These are phyloP conservation scores for Mesocentrotus franciscanus DNA, from an alignment of 53 echinoderm and acorn worm genomes.

Conservation along the genomic window DNA sequence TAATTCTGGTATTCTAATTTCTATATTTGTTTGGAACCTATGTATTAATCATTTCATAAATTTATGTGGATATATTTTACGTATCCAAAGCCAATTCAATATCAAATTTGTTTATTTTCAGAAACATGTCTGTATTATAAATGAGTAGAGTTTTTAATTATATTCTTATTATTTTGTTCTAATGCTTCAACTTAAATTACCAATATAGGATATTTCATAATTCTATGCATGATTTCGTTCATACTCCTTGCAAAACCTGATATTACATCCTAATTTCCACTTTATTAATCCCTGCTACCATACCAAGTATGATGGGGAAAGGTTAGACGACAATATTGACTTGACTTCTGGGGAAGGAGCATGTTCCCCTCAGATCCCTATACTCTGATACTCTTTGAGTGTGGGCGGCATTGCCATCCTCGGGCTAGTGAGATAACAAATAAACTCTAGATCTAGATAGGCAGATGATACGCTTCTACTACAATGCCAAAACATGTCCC, in stretches of 20 bases:
- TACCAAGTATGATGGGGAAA: not conserved
- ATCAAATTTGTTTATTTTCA: too few relatives aligned
- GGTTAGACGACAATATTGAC: constrained; percentile 49
- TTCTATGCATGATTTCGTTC: not conserved
- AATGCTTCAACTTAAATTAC: not conserved
- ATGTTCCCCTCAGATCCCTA: constrained; percentile 10
- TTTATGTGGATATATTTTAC: too few relatives aligned
- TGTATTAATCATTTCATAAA: too few relatives aligned
- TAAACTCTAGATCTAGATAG: constrained; percentile 5
- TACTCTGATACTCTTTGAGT: not conserved
- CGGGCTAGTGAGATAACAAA: constrained; percentile 48
- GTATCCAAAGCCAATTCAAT: too few relatives aligned
- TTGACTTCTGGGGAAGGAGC: not conserved
- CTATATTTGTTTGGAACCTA: too few relatives aligned
- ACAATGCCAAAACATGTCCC: constrained; percentile 44
- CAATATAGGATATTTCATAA: not conserved
- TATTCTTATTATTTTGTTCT: not conserved
- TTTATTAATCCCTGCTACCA: constrained; percentile 14
- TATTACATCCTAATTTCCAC: constrained; percentile 31
- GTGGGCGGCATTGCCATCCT: not conserved
- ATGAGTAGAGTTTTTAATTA: not conserved
- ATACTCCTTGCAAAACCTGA: not conserved
- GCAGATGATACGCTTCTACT: constrained; percentile 12
- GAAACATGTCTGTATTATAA: too few relatives aligned
- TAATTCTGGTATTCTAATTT: too few relatives aligned